phyloP scores from a whole-genome alignment of 2,888 invertebrate genomes.

The Protophormia terraenovae region DNA sequence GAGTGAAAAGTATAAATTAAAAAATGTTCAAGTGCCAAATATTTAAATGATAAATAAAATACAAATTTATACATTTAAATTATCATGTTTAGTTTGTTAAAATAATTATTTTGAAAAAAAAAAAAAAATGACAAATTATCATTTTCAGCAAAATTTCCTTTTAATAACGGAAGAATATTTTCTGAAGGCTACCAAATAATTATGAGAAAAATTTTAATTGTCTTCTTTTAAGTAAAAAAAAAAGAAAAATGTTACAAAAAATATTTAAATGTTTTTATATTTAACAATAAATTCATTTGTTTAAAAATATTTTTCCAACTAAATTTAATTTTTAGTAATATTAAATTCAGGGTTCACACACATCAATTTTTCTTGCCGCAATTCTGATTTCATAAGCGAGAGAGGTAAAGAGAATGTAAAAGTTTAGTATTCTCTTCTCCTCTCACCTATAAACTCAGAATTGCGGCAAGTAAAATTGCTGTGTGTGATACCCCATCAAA shows the following conservation, averaged over 20 bases:
- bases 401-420: no score
- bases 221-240: not conserved
- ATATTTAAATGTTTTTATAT: not conserved
- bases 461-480: no score
- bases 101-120: not conserved
- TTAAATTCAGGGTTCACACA: no score
- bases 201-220: not conserved
- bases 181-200: not conserved
- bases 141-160: not conserved
- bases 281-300: not conserved
- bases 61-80: not conserved
- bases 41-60: not conserved
- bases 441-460: no score
- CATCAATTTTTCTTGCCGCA: no score
- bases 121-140: slow-evolving; percentile 30
- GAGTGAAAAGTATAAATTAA: not conserved
- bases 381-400: no score
- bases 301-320: no score
- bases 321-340: no score
- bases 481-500: no score
- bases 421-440: no score
- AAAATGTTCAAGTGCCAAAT: not conserved
- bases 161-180: slow-evolving; percentile 24
- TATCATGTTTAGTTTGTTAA: not conserved
- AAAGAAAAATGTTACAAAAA: not conserved